Percentiles rank a stretch among this genome's conserved stretches.
Evolutionary conservation across 2,797 vertebrate genomes (phyloP).

Genomic region (Monodelphis domestica): DNA sequence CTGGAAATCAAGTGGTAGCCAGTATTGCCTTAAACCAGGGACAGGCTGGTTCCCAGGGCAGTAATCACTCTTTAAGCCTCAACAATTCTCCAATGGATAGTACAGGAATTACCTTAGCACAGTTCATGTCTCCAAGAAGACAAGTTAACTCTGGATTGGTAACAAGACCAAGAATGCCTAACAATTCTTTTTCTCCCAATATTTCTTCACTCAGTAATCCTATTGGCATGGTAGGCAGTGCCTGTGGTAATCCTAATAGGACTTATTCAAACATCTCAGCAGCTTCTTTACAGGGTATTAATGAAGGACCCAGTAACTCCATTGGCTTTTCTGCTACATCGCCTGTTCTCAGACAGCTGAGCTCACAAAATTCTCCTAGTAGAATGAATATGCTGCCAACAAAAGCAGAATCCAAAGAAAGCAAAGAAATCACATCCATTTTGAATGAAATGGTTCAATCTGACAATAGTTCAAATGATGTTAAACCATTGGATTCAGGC

Average conservation of each 20-base stretch:
- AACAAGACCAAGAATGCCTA: slow-evolving; percentile 89
- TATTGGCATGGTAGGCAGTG: slow-evolving; percentile 82
- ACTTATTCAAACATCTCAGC: slow-evolving; percentile 81
- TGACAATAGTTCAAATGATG: slow-evolving; percentile 66
- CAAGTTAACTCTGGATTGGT: slow-evolving; percentile 91
- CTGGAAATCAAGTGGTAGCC: slow-evolving; percentile 89
- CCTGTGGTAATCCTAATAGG: slow-evolving; percentile 79
- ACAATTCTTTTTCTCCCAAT: slow-evolving; percentile 92
- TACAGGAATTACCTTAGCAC: slow-evolving; percentile 91
- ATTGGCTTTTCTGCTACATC: slow-evolving; percentile 89
- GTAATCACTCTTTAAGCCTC: slow-evolving; percentile 83
- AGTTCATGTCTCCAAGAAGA: slow-evolving; percentile 93
- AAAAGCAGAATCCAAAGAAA: slow-evolving; percentile 85
- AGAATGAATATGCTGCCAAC: slow-evolving; percentile 81
- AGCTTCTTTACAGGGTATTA: slow-evolving; percentile 82
- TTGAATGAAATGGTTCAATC: slow-evolving; percentile 84
- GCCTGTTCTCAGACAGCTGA: slow-evolving; percentile 86
- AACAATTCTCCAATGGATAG: slow-evolving; percentile 89
- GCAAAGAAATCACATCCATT: slow-evolving; percentile 84
- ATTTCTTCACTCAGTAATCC: slow-evolving; percentile 86
- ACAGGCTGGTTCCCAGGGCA: slow-evolving; percentile 86
- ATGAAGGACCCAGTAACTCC: slow-evolving; percentile 81
- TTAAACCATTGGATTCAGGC: slow-evolving; percentile 86
- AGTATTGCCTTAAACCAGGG: slow-evolving; percentile 87
- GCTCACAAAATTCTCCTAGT: slow-evolving; percentile 86